Evolutionary conservation across 2,797 vertebrate genomes (phyloP).

Genomic region (Anableps anableps): DNA sequence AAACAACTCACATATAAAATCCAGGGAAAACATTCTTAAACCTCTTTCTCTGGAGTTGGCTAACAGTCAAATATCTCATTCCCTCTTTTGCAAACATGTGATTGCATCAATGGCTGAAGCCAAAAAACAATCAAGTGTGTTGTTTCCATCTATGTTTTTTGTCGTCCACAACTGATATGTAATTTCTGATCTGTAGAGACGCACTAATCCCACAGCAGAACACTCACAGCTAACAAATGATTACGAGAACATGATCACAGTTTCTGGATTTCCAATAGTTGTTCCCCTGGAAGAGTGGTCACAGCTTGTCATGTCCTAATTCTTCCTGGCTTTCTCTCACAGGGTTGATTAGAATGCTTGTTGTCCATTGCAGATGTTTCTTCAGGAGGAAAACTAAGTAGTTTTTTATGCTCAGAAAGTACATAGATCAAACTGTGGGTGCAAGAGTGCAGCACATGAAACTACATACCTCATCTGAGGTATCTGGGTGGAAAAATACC

Average conservation of each 20-base stretch:
- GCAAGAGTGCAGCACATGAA: constrained; percentile 46
- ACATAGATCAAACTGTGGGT: constrained; percentile 6
- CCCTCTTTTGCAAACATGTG: neutral
- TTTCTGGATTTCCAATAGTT: constrained; percentile 61
- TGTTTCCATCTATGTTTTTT: constrained; percentile 32
- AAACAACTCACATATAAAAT: neutral
- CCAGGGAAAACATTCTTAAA: neutral
- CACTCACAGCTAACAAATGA: constrained; percentile 55
- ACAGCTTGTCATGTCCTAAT: constrained; percentile 57
- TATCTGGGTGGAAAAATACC: constrained; percentile 49
- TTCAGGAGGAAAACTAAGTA: constrained; percentile 40
- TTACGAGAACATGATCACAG: constrained; percentile 61
- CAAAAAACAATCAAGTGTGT: constrained; percentile 14
- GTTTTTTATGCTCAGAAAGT: constrained; percentile 32
- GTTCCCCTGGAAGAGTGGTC: constrained; percentile 60
- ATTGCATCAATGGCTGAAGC: constrained; percentile 14
- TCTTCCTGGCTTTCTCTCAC: constrained; percentile 50
- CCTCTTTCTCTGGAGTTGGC: constrained; percentile 7
- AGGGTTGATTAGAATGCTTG: constrained; percentile 56
- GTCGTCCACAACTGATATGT: constrained; percentile 27
- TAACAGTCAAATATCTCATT: constrained; percentile 12
- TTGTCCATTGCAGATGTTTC: constrained; percentile 59
- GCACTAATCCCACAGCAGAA: constrained; percentile 43
- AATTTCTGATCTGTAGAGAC: constrained; percentile 34
- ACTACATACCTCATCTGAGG: constrained; percentile 26